phyloP scores from a whole-genome alignment of 1,140 invertebrate genomes.

The Pissodes strobi region DNA sequence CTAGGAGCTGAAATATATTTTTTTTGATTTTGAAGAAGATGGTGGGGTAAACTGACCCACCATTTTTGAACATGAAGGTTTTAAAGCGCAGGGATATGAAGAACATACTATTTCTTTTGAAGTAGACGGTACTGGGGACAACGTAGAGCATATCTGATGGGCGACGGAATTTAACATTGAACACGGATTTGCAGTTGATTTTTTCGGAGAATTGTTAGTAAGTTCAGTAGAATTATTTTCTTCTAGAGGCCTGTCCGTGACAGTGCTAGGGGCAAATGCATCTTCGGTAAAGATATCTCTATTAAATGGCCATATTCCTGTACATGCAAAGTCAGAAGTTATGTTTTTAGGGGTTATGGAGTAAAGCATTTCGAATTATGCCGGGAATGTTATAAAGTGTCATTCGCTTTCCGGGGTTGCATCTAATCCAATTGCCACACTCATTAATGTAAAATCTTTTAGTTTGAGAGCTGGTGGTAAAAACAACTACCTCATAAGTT shows the following conservation, averaged over 20 bases:
- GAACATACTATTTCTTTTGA: too few relatives aligned
- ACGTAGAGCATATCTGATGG: too few relatives aligned
- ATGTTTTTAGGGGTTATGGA: neutral
- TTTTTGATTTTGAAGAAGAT: neutral
- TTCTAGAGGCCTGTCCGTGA: constrained; percentile 49
- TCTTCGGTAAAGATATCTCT: neutral
- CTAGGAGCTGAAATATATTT: neutral
- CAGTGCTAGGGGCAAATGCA: constrained; percentile 50
- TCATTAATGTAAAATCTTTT: too few relatives aligned
- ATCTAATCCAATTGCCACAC: constrained; percentile 57
- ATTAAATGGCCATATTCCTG: constrained; percentile 4
- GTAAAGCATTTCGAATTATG: neutral
- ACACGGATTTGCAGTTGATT: too few relatives aligned
- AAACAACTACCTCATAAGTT: too few relatives aligned
- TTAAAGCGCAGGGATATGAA: too few relatives aligned
- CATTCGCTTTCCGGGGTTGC: constrained; percentile 57
- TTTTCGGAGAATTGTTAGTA: neutral
- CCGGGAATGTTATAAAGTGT: constrained; percentile 58
- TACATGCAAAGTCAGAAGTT: neutral
- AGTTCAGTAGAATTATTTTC: constrained; percentile 10
- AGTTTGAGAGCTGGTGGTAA: too few relatives aligned
- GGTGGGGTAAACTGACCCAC: too few relatives aligned
- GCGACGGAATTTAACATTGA: too few relatives aligned
- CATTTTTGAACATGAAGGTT: too few relatives aligned
- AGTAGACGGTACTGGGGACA: too few relatives aligned